Evolutionary conservation across 1,140 invertebrate species (phyloP).

Genomic region (Saccostrea echinata): DNA sequence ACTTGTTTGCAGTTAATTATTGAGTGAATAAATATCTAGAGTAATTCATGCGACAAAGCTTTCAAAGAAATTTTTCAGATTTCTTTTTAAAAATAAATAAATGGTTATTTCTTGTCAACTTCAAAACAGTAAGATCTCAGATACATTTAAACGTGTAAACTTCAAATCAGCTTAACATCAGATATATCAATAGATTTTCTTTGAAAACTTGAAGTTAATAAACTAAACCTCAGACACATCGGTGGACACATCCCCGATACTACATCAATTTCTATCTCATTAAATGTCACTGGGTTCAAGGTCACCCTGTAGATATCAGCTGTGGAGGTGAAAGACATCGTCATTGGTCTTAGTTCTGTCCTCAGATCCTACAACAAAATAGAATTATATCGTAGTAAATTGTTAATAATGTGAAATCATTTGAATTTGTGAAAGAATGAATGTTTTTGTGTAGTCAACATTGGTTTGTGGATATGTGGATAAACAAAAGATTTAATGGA

Average conservation of each 20-base stretch:
- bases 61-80: no score
- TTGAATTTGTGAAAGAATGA: no score
- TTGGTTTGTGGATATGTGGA: neutral
- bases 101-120: neutral
- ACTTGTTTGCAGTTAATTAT: no score
- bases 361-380: slow-evolving; percentile 22
- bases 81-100: no score
- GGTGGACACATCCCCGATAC: slow-evolving; percentile 49
- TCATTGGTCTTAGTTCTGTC: slow-evolving; percentile 32
- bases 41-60: no score
- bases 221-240: slow-evolving; percentile 61
- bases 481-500: no score
- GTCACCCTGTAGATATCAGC: slow-evolving; percentile 49
- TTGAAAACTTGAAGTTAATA: neutral
- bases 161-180: no score
- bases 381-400: neutral
- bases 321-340: neutral
- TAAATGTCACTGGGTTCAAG: slow-evolving; percentile 66
- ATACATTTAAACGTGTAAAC: no score
- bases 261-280: slow-evolving; percentile 68
- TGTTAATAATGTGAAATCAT: no score
- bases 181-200: neutral
- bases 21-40: no score
- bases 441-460: neutral
- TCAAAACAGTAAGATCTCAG: no score